Percentiles rank a stretch among this genome's conserved stretches.
These are phyloP conservation scores for Unio pictorum DNA, from an alignment of 2,888 invertebrate genomes.

Conservation along the genomic window DNA sequence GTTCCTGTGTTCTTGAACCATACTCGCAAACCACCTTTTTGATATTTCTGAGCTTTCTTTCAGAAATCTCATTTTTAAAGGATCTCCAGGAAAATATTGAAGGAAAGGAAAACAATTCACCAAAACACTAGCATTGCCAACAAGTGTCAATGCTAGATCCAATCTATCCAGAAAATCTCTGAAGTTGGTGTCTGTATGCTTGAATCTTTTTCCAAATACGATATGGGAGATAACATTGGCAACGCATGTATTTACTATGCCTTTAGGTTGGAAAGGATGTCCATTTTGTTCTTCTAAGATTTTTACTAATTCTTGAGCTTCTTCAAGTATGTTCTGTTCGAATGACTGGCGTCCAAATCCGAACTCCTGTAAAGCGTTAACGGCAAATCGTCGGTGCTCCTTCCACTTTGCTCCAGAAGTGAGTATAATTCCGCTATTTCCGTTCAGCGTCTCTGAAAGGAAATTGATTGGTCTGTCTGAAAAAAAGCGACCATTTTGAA, in stretches of 20 bases:
- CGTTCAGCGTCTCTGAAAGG: neutral
- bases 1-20: slow-evolving; percentile 8
- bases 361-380: slow-evolving; percentile 14
- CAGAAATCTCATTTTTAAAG: slow-evolving; percentile 6
- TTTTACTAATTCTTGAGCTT: slow-evolving; percentile 2
- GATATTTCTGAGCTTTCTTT: neutral
- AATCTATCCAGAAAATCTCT: slow-evolving; percentile 13
- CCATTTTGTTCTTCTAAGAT: neutral
- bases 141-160: neutral
- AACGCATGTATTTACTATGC: slow-evolving; percentile 21
- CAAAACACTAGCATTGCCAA: slow-evolving; percentile 1
- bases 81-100: slow-evolving; percentile 19
- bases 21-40: slow-evolving; percentile 6
- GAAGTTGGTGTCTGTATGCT: slow-evolving; percentile 22
- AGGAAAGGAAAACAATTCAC: slow-evolving; percentile 20
- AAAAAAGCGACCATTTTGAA: slow-evolving; percentile 8
- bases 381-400: slow-evolving; percentile 15
- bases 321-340: slow-evolving; percentile 23
- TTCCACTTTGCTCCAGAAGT: slow-evolving; percentile 25
- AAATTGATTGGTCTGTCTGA: slow-evolving; percentile 11
- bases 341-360: slow-evolving; percentile 19
- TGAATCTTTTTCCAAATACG: slow-evolving; percentile 19
- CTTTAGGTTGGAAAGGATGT: slow-evolving; percentile 17
- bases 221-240: slow-evolving; percentile 40
- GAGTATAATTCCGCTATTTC: slow-evolving; percentile 9